Evolutionary conservation across 2,797 vertebrate genomes (phyloP), one percentile per base, ranked within the genome.

Genomic region (Anguilla megastoma): DNA sequence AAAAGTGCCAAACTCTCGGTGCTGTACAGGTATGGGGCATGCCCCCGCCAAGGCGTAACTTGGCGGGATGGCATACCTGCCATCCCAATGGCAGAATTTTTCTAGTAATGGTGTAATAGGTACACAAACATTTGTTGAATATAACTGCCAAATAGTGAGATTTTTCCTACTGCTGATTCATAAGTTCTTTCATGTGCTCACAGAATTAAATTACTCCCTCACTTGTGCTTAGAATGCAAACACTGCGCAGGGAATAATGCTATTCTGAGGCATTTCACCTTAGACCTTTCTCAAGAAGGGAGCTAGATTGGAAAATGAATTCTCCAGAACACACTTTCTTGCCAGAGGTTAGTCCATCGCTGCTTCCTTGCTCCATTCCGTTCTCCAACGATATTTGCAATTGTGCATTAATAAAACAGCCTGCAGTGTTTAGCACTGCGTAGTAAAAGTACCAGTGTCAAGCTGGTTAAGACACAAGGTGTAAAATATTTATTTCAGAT

Each of bases 281-380:
- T 71, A 71, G n/a, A 71, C 66, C 66, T 71, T 71, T 71, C 27
- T 30, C n/a, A 71, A 71, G 66, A 27, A 71, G 66, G 66, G 30
- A 71, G n/a, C 66, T 30, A 71, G 66, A 71, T 71, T 71, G n/a
- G 27, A 27, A 71, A 71, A 71, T 71, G 30, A 71, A 71, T 71
- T 71, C 27, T 71, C 66, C 21, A n/a, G 60, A 63, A 63, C 24
- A 16, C 54, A n/a, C 60, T 63, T 27, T 71, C 66, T 71, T n/a
- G n/a, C 24, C 66, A 71, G 60, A 63, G n/a, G n/a, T n/a, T 71
- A 71, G 66, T 30, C n/a, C 66, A 71, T 27, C 30, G 66, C n/a
- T 27, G 24, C 27, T 71, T n/a, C 60, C 24, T 63, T 63, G 5
- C 60, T 63, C n/a, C 27, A 71, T 71, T 71, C n/a, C 2, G n/a